Base-by-base conservation (phyloP, 2,797 vertebrate genomes). In the Zenarchopterus dispar region DNA sequence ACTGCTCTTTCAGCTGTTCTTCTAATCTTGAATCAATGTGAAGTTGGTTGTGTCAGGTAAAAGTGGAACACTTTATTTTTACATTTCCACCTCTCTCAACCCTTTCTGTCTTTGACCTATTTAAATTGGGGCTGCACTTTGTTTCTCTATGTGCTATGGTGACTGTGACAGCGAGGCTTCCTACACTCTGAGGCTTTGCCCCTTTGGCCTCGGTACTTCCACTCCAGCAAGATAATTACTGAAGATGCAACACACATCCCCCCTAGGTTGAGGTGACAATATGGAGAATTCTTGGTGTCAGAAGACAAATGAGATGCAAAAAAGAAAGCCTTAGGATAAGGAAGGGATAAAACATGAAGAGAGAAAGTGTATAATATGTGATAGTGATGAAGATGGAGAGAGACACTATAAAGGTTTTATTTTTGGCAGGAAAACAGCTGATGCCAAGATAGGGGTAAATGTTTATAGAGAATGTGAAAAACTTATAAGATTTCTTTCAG, bases 331-430 rank as follows among this genome's bases (percentile, higher is more conserved):
- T 18, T 5, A 45, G 50, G 47, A 50, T 26, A 13, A 17, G 64
- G 31, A 23, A 45, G 21, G 41, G 50, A 16, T 13, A 39, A 24
- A 41, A 3, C 28, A 54, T 28, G 28, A 1, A 55, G 39, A 55
- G 51, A 28, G 48, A 47, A 43, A 67, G 19, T 62, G 57, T 75
- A 75, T 80, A 87, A 73, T 62, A 54, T 64, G 33, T 54, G 67
- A 70, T 11, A 4, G 9, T 11, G 33, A 36, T 36, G 42, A 66
- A 63, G 84, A 81, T 72, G 61, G 54, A 77, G 77, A 19, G 55
- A 72, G 78, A 77, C 80, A 77, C 87, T 86, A 77, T 85, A 84
- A 87, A 88, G 86, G 69, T 84, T 88, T 75, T 77, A 89, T 84
- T 89, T 89, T 83, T 82, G 75, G 80, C 71, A 71, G 63, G 55